Conservation (phyloP, 2,797 vertebrate species). For the Chaetodon trifasciatus region DNA sequence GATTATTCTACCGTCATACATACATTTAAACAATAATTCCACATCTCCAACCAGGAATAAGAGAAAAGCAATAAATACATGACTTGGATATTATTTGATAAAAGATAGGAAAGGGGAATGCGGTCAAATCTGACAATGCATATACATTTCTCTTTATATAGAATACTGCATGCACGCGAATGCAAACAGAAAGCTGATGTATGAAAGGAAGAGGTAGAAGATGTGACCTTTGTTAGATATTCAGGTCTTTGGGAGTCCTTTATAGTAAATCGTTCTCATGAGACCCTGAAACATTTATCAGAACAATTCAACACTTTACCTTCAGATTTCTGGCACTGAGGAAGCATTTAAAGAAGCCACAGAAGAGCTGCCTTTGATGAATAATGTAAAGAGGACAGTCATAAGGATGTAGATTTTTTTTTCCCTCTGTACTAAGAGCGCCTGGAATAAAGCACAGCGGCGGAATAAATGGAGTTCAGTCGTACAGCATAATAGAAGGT, state of each 20-base stretch:
- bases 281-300: slow-evolving; percentile 71
- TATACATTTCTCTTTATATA: not conserved
- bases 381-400: slow-evolving; percentile 77
- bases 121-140: not conserved
- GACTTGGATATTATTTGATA: not conserved
- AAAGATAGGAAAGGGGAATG: not conserved
- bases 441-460: slow-evolving; percentile 56
- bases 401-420: slow-evolving; percentile 56
- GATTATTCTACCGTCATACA: not conserved
- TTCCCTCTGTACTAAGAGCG: slow-evolving; percentile 27
- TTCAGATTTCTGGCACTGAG: slow-evolving; percentile 56
- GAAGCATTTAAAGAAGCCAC: slow-evolving; percentile 63
- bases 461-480: slow-evolving; percentile 57
- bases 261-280: slow-evolving; percentile 37
- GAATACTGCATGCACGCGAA: not conserved
- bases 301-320: slow-evolving; percentile 74
- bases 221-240: slow-evolving; percentile 50
- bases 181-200: not conserved
- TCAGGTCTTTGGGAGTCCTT: slow-evolving; percentile 47
- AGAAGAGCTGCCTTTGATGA: slow-evolving; percentile 69
- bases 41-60: not conserved
- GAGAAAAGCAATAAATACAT: not conserved
- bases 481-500: slow-evolving; percentile 48
- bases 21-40: not conserved
- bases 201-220: slow-evolving; percentile 1